phyloP scores from a whole-genome alignment of 2,113 vertebrate species.

The Paedocypris sp. region DNA sequence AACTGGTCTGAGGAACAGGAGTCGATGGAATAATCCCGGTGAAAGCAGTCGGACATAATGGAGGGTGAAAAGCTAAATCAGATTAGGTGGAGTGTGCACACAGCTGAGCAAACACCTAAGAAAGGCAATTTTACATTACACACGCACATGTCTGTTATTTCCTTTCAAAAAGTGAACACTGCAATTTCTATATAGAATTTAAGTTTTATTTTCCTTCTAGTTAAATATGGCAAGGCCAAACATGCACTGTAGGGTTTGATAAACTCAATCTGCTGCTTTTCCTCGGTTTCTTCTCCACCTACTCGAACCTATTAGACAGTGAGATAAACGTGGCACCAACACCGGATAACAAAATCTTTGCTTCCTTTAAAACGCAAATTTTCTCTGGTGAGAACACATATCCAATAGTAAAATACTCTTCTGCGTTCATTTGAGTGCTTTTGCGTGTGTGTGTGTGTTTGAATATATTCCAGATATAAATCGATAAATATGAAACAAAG shows the following conservation, averaged over 20 bases:
- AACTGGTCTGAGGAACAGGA: not conserved
- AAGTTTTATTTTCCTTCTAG: too few species aligned
- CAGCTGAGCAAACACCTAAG: constrained; percentile 37
- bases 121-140: not conserved
- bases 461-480: too few species aligned
- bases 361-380: constrained; percentile 23
- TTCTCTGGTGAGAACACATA: too few species aligned
- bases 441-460: too few species aligned
- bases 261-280: not conserved
- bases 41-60: not conserved
- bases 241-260: not conserved
- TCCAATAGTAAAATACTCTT: too few species aligned
- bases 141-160: too few species aligned
- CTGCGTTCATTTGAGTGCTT: too few species aligned
- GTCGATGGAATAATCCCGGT: not conserved
- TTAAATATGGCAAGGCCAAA: too few species aligned
- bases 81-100: constrained; percentile 2
- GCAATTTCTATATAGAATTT: too few species aligned
- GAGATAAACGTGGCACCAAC: constrained; percentile 1
- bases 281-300: not conserved
- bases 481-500: too few species aligned
- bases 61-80: constrained; percentile 14
- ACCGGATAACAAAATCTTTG: constrained; percentile 31
- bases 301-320: not conserved
- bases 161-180: too few species aligned